Percentiles rank a stretch among this genome's conserved stretches.
Conservation (phyloP, 2,113 vertebrate species). For the Bombycilla garrulus region DNA sequence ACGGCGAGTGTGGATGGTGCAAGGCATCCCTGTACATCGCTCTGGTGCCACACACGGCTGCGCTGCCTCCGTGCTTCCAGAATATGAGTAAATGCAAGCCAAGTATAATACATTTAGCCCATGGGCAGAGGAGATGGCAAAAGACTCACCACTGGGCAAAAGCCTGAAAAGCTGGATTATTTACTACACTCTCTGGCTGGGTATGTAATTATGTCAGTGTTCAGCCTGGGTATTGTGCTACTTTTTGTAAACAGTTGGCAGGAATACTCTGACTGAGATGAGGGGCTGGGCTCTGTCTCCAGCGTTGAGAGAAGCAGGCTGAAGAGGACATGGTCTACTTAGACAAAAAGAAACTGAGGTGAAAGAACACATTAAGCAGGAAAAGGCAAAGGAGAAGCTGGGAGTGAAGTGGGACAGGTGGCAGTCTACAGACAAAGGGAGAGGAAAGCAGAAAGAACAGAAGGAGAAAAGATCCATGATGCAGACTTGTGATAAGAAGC, state of each 20-base stretch:
- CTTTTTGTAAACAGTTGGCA: constrained; percentile 66
- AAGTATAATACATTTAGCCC: constrained; percentile 41
- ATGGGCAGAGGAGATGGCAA: constrained; percentile 24
- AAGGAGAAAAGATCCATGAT: constrained; percentile 8
- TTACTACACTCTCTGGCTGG: constrained; percentile 53
- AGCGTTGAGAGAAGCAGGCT: neutral
- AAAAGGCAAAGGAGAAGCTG: neutral
- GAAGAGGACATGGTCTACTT: constrained; percentile 4
- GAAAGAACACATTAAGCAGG: neutral
- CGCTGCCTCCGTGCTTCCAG: neutral
- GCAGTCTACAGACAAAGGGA: neutral
- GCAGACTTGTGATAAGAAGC: neutral
- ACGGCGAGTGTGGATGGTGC: neutral
- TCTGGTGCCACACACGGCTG: neutral
- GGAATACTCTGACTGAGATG: constrained; percentile 24
- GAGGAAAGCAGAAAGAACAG: neutral
- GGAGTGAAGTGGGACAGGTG: neutral
- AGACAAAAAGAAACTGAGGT: neutral
- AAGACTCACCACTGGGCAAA: constrained; percentile 47
- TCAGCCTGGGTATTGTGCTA: constrained; percentile 58
- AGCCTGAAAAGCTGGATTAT: constrained; percentile 58
- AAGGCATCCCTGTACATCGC: neutral
- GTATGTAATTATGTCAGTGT: constrained; percentile 57
- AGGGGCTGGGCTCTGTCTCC: constrained; percentile 24
- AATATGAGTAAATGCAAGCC: neutral